Evolutionary conservation across 1,140 invertebrate species (phyloP), one percentile per base, ranked within the genome.

Genomic region (Onthophagus taurus): DNA sequence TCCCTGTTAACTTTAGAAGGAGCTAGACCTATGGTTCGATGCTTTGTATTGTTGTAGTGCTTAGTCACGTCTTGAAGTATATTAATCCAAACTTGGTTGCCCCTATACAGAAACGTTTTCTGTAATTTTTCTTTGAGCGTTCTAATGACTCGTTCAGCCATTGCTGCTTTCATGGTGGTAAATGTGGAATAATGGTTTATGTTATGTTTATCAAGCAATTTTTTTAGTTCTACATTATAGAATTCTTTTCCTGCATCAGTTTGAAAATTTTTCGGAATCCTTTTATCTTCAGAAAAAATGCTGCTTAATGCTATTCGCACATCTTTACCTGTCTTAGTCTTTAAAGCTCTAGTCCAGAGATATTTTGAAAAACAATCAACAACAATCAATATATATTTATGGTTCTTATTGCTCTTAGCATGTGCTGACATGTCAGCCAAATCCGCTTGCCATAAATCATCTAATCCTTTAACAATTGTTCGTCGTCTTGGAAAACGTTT

Each of bases 121-220:
- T 19, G 36, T 18, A 46, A 13, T 37, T 43, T 35, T 33, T 26
- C 29, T 23, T 66, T 68, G 20, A 70, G 33, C 21, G 59, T 68
- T 31, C 60, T 42, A 56, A 66, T 63, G 18, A 65, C 65, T 21
- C 68, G 42, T 57, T 70, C 67, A 31, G 59, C 54, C 33, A 69
- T 53, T 1, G 53, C 34, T 9, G 58, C 64, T 59, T 70, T 70
- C n/a, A 52, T 49, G 6, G 55, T 47, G 31, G 43, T 59, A 46
- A 59, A 59, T 16, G 55, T 63, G 1, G 53, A 52, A 48, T 66
- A 67, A 48, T 64, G 58, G 36, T 59, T 56, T 19, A 69, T 58
- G 7, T 55, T 45, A 45, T 56, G 46, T 42, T 57, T 50, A 39
- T 52, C 47, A 47, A 57, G 55, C 17, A 60, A 42, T 16, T 43